phyloP scores from a whole-genome alignment of 30 jellyfish, hydroid and myxozoan genomes.

The Aurelia coerulea region DNA sequence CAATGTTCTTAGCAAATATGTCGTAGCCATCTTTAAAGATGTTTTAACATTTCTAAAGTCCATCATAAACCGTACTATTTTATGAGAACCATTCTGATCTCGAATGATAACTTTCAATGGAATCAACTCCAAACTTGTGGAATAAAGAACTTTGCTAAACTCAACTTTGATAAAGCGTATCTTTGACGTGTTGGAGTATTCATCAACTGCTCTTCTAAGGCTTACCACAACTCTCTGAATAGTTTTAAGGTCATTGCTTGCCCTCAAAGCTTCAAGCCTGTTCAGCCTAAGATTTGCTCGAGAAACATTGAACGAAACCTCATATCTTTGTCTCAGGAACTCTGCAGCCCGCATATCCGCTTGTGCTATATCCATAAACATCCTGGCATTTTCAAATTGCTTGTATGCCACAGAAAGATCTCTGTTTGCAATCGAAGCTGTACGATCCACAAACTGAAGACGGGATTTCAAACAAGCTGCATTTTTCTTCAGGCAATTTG shows the following conservation, averaged over 20 bases:
- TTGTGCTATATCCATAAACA: conserved; percentile 54
- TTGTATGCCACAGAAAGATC: conserved; percentile 60
- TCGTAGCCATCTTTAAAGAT: conserved; percentile 41
- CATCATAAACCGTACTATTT: conserved; percentile 30
- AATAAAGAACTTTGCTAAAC: conserved; percentile 44
- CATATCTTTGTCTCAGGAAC: conserved; percentile 41
- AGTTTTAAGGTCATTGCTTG: background rate
- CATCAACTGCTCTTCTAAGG: conserved; percentile 33
- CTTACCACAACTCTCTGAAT: conserved; percentile 10
- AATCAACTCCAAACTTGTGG: conserved; percentile 19
- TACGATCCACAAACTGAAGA: background rate
- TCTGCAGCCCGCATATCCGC: conserved; percentile 71
- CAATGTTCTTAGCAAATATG: conserved; percentile 33
- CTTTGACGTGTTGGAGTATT: conserved; percentile 49
- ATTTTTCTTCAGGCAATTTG: conserved; percentile 56
- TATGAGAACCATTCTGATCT: conserved; percentile 38
- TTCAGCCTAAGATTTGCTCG: conserved; percentile 29
- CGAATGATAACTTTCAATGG: conserved; percentile 63
- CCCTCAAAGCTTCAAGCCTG: conserved; percentile 9
- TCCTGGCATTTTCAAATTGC: conserved; percentile 39
- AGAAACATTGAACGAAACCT: conserved; percentile 50
- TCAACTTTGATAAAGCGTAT: conserved; percentile 69
- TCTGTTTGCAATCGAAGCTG: conserved; percentile 14
- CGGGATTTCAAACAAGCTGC: conserved; percentile 59
- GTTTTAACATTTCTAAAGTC: conserved; percentile 42